Conservation (phyloP, 2,888 invertebrate species). For the Beris morrisii region DNA sequence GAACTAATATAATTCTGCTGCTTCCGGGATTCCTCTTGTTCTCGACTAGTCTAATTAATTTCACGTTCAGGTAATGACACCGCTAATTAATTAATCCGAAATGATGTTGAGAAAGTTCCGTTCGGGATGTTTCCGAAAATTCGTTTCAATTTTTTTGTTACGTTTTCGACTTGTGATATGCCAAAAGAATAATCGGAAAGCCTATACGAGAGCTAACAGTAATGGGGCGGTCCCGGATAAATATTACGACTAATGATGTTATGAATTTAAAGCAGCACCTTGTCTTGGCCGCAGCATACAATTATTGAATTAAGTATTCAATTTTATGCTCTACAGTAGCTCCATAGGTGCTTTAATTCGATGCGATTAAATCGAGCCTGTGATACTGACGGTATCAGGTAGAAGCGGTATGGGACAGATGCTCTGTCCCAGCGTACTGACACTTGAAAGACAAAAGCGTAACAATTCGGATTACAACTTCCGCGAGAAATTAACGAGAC, state of each 20-base stretch:
- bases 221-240: slow-evolving; percentile 17
- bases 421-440: not conserved
- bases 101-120: slow-evolving; percentile 1
- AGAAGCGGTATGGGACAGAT: not conserved
- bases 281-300: not conserved
- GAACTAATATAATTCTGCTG: slow-evolving; percentile 8
- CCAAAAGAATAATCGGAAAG: slow-evolving; percentile 2
- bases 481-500: slow-evolving; percentile 6
- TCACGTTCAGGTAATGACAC: not conserved
- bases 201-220: not conserved
- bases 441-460: not conserved
- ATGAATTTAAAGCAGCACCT: slow-evolving; percentile 13
- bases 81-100: slow-evolving; percentile 16
- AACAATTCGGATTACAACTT: slow-evolving; percentile 2
- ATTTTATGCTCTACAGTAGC: not conserved
- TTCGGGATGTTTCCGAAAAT: slow-evolving; percentile 3
- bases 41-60: not conserved
- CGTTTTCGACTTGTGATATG: not conserved
- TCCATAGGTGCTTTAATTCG: slow-evolving; percentile 2
- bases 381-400: not conserved
- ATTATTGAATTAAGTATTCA: slow-evolving; percentile 12
- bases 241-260: slow-evolving; percentile 17
- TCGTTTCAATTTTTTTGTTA: not conserved
- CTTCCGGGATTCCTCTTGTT: slow-evolving; percentile 11
- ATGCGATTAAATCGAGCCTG: not conserved